These are phyloP conservation scores for Ptilonorhynchus violaceus DNA, from an alignment of 2,113 vertebrate species.

Conservation along the genomic window DNA sequence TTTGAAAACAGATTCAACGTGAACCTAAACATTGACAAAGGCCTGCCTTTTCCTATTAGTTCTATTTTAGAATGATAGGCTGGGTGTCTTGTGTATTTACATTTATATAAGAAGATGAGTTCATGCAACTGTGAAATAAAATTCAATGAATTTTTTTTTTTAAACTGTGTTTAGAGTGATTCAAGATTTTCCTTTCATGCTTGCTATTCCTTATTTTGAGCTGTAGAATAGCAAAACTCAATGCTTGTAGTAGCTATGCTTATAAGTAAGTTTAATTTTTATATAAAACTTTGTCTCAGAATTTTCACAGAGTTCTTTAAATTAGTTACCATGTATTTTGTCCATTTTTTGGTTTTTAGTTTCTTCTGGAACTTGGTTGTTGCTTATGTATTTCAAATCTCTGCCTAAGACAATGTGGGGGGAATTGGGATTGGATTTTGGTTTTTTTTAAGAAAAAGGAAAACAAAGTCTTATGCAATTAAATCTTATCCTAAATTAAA, in stretches of 20 bases:
- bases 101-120: background rate
- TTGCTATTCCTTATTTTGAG: background rate
- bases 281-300: background rate
- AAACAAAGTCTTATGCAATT: background rate
- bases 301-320: background rate
- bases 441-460: background rate
- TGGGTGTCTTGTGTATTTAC: background rate
- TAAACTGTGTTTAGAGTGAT: background rate
- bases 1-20: rapidly evolving
- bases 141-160: background rate
- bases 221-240: background rate
- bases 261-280: background rate
- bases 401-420: background rate
- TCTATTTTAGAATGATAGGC: background rate
- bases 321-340: background rate
- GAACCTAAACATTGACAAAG: background rate
- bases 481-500: background rate
- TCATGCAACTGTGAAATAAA: background rate
- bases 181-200: background rate
- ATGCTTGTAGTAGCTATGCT: background rate
- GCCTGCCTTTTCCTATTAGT: background rate
- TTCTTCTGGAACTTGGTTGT: background rate
- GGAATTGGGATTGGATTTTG: background rate
- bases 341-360: background rate
- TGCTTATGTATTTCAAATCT: background rate